Base-by-base conservation (phyloP, 2,888 invertebrate species). In the Spialia ferax region DNA sequence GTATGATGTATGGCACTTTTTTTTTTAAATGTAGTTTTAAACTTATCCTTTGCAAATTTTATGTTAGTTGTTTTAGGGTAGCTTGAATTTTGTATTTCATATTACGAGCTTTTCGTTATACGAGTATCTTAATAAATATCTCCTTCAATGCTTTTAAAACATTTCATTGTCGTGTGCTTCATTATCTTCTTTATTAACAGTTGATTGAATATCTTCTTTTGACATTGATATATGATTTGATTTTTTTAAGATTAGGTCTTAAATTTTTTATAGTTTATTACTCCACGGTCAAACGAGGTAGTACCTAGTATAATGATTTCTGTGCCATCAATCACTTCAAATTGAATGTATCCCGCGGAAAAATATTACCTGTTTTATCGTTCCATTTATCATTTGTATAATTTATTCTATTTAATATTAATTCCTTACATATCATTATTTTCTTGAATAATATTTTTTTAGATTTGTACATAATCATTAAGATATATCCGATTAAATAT, bases 281-380 rank as follows among this genome's bases (percentile, higher is more conserved):
- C 26, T 15, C 23, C 5, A 48, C 13, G n/a, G 59, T 59, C n/a
- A 50, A 56, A 65, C 57, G 23, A 13, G 4, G 18, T 22, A 32
- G 26, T 35, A 29, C n/a, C n/a, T n/a, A n/a, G 10, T n/a, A 64
- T 52, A 59, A 56, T 35, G 38, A 69, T 65, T 62, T 60, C 59
- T 70, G 63, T 52, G 57, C 64, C 69, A 76, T 74, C 71, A 74
- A 75, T 76, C 74, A 74, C 70, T 69, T 69, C 69, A 72, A 75
- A 74, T 76, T 74, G 71, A 74, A 72, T 70, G 74, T 75, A 71
- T 73, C 69, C 69, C 64, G 71, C 66, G 23, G 67, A 71, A 38
- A 70, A 69, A 67, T 54, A 57, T 70, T 72, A 70, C 70, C 63
- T 74, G 64, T 60, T 71, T 71, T 73, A 74, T 69, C 13, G 62